Percentiles rank a stretch among this genome's conserved stretches.
phyloP scores from a whole-genome alignment of 2,797 vertebrate genomes.

The Podarcis siculus region DNA sequence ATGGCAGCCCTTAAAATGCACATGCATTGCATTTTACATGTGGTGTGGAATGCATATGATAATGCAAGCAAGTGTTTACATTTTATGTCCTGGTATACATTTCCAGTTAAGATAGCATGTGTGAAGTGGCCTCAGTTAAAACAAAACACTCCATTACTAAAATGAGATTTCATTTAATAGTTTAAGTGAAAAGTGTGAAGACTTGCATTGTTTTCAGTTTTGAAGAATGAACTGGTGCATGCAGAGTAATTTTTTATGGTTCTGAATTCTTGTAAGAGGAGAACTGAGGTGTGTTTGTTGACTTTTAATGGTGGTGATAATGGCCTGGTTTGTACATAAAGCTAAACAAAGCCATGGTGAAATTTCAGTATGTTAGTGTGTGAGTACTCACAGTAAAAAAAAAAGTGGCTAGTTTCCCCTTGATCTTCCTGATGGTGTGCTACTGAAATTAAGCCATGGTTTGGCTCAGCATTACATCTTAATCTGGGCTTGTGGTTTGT shows the following conservation, averaged over 20 bases:
- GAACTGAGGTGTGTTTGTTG: background rate
- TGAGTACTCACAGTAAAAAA: too few species aligned
- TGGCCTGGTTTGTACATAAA: background rate
- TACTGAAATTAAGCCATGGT: too few species aligned
- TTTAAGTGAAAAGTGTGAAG: background rate
- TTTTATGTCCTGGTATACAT: background rate
- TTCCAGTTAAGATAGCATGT: background rate
- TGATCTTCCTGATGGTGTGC: too few species aligned
- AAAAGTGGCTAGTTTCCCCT: too few species aligned
- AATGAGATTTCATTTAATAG: background rate
- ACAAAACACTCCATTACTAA: background rate
- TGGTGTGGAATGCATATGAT: background rate
- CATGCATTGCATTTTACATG: background rate
- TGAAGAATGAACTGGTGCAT: background rate
- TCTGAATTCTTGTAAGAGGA: background rate
- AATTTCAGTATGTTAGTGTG: too few species aligned
- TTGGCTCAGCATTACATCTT: too few species aligned
- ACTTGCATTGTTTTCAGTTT: background rate
- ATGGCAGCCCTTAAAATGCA: background rate
- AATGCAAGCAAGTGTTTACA: background rate
- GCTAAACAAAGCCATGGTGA: too few species aligned
- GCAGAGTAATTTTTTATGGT: background rate
- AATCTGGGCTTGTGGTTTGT: too few species aligned
- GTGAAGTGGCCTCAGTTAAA: background rate
- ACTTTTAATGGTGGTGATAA: background rate